Conservation (phyloP, 2,797 vertebrate genomes). For the Cuculus canorus region DNA sequence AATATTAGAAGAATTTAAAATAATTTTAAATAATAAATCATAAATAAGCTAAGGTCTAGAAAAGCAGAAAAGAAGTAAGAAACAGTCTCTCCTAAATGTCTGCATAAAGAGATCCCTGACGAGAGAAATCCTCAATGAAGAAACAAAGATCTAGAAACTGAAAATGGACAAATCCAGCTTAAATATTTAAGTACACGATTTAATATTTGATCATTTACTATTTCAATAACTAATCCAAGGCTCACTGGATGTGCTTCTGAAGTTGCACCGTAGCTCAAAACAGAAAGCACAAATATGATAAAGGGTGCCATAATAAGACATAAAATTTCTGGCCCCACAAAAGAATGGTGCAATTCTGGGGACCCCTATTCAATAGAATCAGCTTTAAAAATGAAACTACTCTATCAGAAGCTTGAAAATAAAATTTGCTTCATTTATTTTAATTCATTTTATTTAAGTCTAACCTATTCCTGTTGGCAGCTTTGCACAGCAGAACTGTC, state of each 20-base stretch:
- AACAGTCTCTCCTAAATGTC: background rate
- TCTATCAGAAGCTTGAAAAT: background rate
- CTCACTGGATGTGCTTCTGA: background rate
- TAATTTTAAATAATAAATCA: no score
- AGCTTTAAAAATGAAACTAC: background rate
- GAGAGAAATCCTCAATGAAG: background rate
- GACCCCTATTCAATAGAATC: background rate
- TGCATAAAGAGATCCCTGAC: background rate
- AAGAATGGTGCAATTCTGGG: background rate
- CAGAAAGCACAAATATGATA: background rate
- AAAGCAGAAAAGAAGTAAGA: background rate
- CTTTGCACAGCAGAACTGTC: conserved; percentile 16
- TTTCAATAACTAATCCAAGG: background rate
- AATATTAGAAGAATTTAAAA: background rate
- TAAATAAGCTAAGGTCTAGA: background rate
- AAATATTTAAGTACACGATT: background rate
- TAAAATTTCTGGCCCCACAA: background rate
- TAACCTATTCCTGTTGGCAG: conserved; percentile 26
- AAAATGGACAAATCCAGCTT: background rate
- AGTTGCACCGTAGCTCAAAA: background rate
- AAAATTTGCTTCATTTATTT: conserved; percentile 13
- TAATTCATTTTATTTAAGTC: conserved; percentile 47
- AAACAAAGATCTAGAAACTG: background rate
- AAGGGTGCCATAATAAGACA: background rate
- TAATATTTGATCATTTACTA: background rate